Percentiles rank a stretch among this genome's conserved stretches.
These are phyloP conservation scores for Sylvilagus floridanus DNA, from an alignment of 2,797 vertebrate species.

Conservation along the genomic window DNA sequence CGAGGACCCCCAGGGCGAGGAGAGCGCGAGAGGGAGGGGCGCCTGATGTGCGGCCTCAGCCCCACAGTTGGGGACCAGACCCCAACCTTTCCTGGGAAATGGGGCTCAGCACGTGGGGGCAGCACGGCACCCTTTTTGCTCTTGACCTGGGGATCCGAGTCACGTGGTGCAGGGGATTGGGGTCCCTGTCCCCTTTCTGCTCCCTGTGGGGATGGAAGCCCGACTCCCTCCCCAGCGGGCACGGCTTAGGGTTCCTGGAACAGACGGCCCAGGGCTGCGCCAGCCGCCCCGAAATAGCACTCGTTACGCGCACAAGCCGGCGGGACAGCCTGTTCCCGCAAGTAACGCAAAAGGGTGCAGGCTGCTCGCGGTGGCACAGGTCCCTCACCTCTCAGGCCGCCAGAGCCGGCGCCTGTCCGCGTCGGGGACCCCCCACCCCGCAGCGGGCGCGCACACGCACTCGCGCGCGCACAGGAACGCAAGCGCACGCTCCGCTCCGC, in stretches of 20 bases:
- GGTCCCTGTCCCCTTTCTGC: not conserved
- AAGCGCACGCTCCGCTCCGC: conserved; percentile 49
- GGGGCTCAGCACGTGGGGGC: too few species aligned
- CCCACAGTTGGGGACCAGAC: not conserved
- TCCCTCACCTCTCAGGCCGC: too few species aligned
- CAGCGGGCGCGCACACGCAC: not conserved
- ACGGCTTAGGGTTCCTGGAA: not conserved
- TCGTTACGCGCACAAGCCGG: not conserved
- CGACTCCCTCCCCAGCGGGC: not conserved
- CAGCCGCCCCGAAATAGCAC: not conserved
- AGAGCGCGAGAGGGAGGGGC: not conserved
- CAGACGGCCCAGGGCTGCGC: too few species aligned
- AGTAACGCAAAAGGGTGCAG: not conserved
- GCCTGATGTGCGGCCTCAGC: not conserved
- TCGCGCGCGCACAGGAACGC: conserved; percentile 49
- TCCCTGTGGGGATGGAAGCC: too few species aligned
- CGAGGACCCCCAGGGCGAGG: not conserved
- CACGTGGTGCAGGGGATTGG: not conserved
- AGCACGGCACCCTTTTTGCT: not conserved
- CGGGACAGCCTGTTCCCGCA: not conserved
- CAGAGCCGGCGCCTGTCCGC: not conserved
- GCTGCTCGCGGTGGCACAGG: not conserved
- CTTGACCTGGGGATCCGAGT: not conserved
- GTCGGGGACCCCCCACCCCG: not conserved
- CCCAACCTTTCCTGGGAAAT: not conserved